Evolutionary conservation across 2,888 invertebrate genomes (phyloP).

Genomic region (Vesta saturnalis): DNA sequence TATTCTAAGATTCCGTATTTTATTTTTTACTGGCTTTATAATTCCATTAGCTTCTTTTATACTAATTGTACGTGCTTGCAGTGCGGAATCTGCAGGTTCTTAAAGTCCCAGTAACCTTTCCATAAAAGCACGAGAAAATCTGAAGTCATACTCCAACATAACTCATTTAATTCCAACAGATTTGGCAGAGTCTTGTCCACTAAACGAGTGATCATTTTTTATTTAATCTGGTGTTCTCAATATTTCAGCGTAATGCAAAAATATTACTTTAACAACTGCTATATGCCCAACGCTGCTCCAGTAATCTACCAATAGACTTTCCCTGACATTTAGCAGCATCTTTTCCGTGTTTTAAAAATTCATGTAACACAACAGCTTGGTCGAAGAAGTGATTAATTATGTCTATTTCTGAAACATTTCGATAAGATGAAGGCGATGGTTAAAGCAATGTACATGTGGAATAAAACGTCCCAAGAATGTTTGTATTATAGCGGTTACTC

Average conservation of each 20-base stretch:
- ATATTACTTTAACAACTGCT: slow-evolving; percentile 6
- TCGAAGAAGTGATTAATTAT: slow-evolving; percentile 12
- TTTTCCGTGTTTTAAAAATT: neutral
- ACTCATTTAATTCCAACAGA: neutral
- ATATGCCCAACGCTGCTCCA: slow-evolving; percentile 5
- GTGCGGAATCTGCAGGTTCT: slow-evolving; percentile 1
- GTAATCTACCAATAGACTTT: neutral
- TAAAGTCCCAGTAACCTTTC: neutral
- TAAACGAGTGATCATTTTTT: too few relatives aligned
- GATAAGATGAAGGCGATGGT: slow-evolving; percentile 5
- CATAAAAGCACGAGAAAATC: neutral
- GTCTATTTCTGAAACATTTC: slow-evolving; percentile 17
- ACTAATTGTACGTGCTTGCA: neutral
- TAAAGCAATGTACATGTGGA: slow-evolving; percentile 2
- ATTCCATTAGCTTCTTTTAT: slow-evolving; percentile 1
- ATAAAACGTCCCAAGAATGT: neutral
- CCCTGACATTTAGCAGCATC: too few relatives aligned
- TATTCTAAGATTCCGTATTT: too few relatives aligned
- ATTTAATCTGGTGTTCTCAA: too few relatives aligned
- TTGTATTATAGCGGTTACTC: neutral
- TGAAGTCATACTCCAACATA: neutral
- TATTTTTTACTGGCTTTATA: too few relatives aligned
- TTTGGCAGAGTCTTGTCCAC: neutral
- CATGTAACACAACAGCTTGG: slow-evolving; percentile 2
- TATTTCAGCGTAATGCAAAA: too few relatives aligned